These are phyloP conservation scores for Corvus moneduloides DNA, from an alignment of 2,113 vertebrate species.

Conservation along the genomic window DNA sequence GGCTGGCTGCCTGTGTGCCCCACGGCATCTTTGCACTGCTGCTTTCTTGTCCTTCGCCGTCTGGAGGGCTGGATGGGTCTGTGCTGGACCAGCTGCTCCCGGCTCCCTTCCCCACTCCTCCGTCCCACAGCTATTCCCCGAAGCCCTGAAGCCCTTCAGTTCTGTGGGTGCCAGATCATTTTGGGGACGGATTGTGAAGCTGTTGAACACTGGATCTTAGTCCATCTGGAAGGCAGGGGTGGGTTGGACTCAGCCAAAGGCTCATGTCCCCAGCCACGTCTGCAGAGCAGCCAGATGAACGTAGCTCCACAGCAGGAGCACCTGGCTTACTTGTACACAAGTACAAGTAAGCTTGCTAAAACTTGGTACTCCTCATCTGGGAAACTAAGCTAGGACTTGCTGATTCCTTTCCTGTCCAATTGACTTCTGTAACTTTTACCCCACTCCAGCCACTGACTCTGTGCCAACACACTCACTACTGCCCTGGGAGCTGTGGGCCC, in stretches of 20 bases:
- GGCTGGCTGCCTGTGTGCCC: background rate
- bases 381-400: background rate
- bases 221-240: background rate
- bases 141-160: background rate
- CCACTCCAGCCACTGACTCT: background rate
- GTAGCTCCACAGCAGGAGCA: rapidly evolving
- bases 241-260: background rate
- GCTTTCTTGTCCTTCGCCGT: background rate
- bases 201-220: background rate
- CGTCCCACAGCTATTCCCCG: rapidly evolving
- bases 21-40: background rate
- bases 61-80: background rate
- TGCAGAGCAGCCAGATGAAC: background rate
- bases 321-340: rapidly evolving
- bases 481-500: background rate
- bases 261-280: rapidly evolving
- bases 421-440: background rate
- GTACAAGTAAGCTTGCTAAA: background rate
- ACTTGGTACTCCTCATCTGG: background rate
- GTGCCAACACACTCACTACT: background rate
- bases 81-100: background rate
- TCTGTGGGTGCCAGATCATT: background rate
- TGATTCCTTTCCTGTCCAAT: background rate
- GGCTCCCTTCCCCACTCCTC: background rate
- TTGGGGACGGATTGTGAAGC: rapidly evolving